These are phyloP conservation scores for Petaurus breviceps DNA, from an alignment of 2,113 vertebrate species.

Conservation along the genomic window DNA sequence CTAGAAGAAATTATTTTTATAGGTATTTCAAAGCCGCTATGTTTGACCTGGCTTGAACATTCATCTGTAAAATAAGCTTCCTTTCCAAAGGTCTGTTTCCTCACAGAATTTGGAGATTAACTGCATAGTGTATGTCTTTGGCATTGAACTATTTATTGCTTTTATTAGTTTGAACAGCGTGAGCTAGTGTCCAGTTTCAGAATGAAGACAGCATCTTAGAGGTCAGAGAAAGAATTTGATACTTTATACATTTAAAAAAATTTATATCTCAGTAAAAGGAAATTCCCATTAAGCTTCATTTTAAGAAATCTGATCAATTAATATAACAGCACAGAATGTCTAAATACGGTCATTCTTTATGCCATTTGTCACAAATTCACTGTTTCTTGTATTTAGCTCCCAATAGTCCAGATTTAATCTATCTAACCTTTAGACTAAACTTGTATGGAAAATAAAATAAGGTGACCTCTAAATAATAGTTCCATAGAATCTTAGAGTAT, in stretches of 20 bases:
- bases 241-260: background rate
- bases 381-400: constrained; percentile 1
- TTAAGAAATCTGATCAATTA: background rate
- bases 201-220: background rate
- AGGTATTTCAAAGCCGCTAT: no score
- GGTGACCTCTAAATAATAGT: background rate
- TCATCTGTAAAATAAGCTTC: no score
- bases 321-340: background rate
- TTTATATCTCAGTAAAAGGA: background rate
- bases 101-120: no score
- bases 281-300: background rate
- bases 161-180: background rate
- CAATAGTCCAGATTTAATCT: background rate
- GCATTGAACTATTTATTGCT: background rate
- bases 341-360: background rate
- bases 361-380: background rate
- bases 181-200: background rate
- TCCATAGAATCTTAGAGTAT: fast-evolving
- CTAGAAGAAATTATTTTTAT: no score
- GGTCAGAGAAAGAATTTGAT: background rate
- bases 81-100: no score
- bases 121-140: background rate
- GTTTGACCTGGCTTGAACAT: no score
- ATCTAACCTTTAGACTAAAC: background rate
- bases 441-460: background rate